Conservation (phyloP, 1,140 invertebrate species). For the Liolophura sinensis region DNA sequence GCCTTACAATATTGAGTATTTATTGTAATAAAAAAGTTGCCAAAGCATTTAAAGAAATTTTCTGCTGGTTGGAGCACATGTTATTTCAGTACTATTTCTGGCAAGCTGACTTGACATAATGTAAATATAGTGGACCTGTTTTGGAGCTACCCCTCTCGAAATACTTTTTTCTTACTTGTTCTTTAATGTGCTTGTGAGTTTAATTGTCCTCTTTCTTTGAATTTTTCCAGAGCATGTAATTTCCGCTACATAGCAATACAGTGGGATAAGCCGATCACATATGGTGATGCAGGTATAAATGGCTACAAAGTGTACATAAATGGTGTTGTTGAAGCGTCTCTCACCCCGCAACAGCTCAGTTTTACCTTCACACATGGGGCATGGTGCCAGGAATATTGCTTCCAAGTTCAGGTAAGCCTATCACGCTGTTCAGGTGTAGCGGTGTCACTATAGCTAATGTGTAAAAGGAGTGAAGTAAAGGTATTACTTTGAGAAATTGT, state of each 20-base stretch:
- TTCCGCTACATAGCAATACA: conserved; percentile 59
- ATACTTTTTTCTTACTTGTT: not conserved
- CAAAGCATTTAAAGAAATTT: too few species aligned
- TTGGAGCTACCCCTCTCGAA: not conserved
- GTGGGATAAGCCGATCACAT: conserved; percentile 57
- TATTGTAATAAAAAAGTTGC: too few species aligned
- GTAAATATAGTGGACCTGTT: too few species aligned
- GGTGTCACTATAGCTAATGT: too few species aligned
- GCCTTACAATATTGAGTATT: too few species aligned
- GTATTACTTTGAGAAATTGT: too few species aligned
- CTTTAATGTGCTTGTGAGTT: not conserved
- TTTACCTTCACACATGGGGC: conserved; percentile 56
- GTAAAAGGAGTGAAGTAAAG: too few species aligned
- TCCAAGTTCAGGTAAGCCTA: conserved; percentile 58
- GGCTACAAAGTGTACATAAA: conserved; percentile 60
- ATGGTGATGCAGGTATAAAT: conserved; percentile 54
- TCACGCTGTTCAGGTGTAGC: too few species aligned
- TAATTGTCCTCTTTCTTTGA: not conserved
- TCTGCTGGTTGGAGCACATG: too few species aligned
- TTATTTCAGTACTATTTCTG: too few species aligned
- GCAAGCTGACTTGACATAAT: too few species aligned
- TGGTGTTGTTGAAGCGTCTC: conserved; percentile 52
- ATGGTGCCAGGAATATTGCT: conserved; percentile 57
- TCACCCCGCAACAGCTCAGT: conserved; percentile 49
- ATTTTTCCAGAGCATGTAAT: conserved; percentile 53